Percentiles rank a stretch among this genome's conserved stretches.
These are phyloP conservation scores for Harpagoxenus sublaevis DNA, from an alignment of 2,888 invertebrate genomes.

Conservation along the genomic window DNA sequence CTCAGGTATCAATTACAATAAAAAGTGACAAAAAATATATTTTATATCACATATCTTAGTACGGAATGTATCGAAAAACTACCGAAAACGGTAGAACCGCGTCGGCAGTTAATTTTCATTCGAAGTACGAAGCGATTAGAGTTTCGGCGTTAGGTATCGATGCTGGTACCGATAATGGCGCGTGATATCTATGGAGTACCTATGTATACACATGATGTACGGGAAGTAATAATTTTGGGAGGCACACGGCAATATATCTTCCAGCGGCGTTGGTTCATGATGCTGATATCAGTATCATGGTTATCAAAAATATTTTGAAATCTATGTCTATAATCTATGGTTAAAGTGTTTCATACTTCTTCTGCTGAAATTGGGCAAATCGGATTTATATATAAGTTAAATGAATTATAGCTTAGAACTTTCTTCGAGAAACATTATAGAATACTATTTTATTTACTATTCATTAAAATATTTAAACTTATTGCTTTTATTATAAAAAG, in stretches of 20 bases:
- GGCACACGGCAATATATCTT: constrained; percentile 75
- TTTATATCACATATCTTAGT: neutral
- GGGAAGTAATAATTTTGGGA: constrained; percentile 81
- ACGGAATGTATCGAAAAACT: neutral
- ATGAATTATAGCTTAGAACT: neutral
- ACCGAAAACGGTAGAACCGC: neutral
- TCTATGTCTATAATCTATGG: constrained; percentile 59
- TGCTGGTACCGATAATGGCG: constrained; percentile 72
- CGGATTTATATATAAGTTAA: neutral
- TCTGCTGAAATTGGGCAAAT: neutral
- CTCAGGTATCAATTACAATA: constrained; percentile 1
- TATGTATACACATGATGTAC: constrained; percentile 71
- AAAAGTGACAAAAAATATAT: neutral
- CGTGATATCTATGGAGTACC: constrained; percentile 67
- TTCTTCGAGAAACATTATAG: neutral
- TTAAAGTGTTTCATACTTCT: neutral
- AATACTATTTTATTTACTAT: neutral
- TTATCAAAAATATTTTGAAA: constrained; percentile 76
- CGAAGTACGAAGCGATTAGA: constrained; percentile 67
- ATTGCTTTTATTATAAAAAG: neutral
- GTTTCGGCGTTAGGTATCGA: constrained; percentile 70
- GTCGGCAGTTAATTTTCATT: constrained; percentile 59
- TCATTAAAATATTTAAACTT: neutral
- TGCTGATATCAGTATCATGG: constrained; percentile 75
- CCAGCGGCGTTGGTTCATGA: constrained; percentile 72